Evolutionary conservation across 1,140 invertebrate genomes (phyloP).

Genomic region (Thaumatotibia leucotreta): DNA sequence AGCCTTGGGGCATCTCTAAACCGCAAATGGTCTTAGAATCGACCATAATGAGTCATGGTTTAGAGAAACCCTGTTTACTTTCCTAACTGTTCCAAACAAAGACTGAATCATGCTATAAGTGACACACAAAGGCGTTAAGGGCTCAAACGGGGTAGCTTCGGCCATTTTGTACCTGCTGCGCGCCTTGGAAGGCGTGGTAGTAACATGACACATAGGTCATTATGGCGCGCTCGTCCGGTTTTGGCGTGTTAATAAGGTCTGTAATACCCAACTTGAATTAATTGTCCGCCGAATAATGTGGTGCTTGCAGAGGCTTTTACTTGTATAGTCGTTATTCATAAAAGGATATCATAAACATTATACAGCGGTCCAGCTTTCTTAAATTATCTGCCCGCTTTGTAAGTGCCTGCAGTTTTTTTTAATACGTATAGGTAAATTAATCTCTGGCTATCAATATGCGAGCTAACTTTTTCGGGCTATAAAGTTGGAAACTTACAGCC

Average conservation of each 20-base stretch:
- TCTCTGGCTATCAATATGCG: too few relatives aligned
- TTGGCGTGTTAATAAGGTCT: constrained; percentile 98
- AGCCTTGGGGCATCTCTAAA: not conserved
- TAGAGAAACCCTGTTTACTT: not conserved
- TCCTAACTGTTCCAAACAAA: constrained; percentile 16
- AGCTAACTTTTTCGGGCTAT: too few relatives aligned
- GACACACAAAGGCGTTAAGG: constrained; percentile 67
- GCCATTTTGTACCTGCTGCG: constrained; percentile 90
- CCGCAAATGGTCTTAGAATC: not conserved
- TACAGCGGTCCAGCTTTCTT: too few relatives aligned
- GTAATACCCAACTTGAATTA: constrained; percentile 65
- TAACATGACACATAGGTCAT: constrained; percentile 99
- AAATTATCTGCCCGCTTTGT: too few relatives aligned
- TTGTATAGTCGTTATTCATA: too few relatives aligned
- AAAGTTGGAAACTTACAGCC: too few relatives aligned
- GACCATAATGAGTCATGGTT: not conserved
- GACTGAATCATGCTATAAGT: constrained; percentile 61
- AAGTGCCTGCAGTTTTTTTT: too few relatives aligned
- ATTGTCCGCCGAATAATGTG: constrained; percentile 21
- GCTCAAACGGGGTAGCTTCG: constrained; percentile 36
- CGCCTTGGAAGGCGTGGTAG: constrained; percentile 99
- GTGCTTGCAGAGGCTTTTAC: constrained; percentile 22
- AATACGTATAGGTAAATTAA: too few relatives aligned
- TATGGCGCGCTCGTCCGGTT: constrained; percentile 97
- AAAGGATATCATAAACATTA: too few relatives aligned